Evolutionary conservation across 2,888 invertebrate genomes (phyloP).

Genomic region (Hypomecis punctinalis): DNA sequence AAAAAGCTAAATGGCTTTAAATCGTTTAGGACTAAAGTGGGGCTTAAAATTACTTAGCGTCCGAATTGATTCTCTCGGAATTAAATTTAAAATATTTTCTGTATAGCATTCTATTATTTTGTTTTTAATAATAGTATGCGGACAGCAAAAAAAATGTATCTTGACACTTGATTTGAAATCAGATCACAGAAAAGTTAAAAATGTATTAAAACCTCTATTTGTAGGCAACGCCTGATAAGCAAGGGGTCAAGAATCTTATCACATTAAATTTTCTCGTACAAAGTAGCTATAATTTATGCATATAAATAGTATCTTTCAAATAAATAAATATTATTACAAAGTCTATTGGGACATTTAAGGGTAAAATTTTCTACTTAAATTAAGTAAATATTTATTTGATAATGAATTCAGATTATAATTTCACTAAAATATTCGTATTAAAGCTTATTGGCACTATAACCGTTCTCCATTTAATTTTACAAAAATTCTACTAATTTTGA

Average conservation of each 20-base stretch:
- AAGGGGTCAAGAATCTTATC: constrained; percentile 12
- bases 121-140: too few species aligned
- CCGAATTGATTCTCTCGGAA: too few species aligned
- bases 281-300: constrained; percentile 12
- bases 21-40: too few species aligned
- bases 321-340: constrained; percentile 13
- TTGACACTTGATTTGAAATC: background rate
- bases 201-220: background rate
- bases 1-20: too few species aligned
- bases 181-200: background rate
- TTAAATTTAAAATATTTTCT: too few species aligned
- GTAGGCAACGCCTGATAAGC: constrained; percentile 14
- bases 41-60: too few species aligned
- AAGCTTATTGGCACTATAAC: constrained; percentile 27
- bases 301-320: constrained; percentile 16
- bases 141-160: too few species aligned
- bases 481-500: background rate
- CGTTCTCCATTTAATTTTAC: constrained; percentile 1
- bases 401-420: constrained; percentile 13
- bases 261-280: constrained; percentile 5
- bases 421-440: constrained; percentile 26
- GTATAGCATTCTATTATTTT: too few species aligned
- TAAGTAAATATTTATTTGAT: constrained; percentile 25
- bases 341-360: constrained; percentile 28
- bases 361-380: constrained; percentile 32